These are phyloP conservation scores for Cololabis saira DNA, from an alignment of 2,113 vertebrate species.

Conservation along the genomic window DNA sequence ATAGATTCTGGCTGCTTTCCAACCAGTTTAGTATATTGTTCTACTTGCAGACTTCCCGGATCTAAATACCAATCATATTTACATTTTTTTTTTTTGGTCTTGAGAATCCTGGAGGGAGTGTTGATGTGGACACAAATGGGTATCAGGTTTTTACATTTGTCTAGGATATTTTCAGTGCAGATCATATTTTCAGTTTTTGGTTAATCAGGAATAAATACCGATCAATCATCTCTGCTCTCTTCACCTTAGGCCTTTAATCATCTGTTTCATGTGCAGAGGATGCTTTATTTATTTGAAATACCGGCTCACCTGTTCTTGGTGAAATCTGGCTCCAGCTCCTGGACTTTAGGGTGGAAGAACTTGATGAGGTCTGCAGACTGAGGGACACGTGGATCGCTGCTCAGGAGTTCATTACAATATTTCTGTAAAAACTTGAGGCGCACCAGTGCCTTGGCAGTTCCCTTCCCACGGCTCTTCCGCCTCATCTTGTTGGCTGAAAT, in stretches of 20 bases:
- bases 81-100: too few relatives aligned
- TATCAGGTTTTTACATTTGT: too few relatives aligned
- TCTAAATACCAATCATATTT: not conserved
- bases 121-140: too few relatives aligned
- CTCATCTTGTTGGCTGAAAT: slow-evolving; percentile 46
- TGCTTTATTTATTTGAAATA: not conserved
- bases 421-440: slow-evolving; percentile 82
- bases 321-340: slow-evolving; percentile 85
- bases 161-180: too few relatives aligned
- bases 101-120: too few relatives aligned
- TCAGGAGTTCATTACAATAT: slow-evolving; percentile 84
- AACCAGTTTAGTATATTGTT: too few relatives aligned
- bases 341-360: slow-evolving; percentile 85
- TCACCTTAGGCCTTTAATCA: not conserved
- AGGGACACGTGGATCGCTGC: slow-evolving; percentile 60
- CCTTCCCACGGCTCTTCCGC: slow-evolving; percentile 14
- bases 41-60: not conserved
- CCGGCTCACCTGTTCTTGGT: slow-evolving; percentile 83
- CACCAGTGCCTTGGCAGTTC: slow-evolving; percentile 52
- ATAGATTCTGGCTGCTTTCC: too few relatives aligned
- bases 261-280: not conserved
- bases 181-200: too few relatives aligned
- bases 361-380: slow-evolving; percentile 69
- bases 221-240: too few relatives aligned
- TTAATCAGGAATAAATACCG: too few relatives aligned